Base-by-base conservation (phyloP, 1,140 invertebrate genomes). In the Hypothenemus hampei region DNA sequence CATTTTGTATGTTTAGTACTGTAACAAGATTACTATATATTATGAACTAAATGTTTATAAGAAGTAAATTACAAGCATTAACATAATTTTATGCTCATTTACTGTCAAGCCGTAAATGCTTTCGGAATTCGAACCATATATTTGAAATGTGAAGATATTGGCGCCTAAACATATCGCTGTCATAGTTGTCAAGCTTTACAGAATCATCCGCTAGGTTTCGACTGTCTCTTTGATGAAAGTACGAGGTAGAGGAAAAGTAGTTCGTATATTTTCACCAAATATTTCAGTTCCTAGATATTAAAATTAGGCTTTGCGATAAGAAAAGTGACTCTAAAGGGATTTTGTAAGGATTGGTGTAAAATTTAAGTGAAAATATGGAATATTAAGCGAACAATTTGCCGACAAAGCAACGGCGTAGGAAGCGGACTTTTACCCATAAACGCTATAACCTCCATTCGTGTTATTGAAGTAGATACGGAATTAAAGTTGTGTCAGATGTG, bases 381-480 rank as follows among this genome's bases (percentile, higher is more conserved):
- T 13, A 43, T 33, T 21, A 21, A 13, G 10, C 22, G 33, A 55
- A 21, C 60, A 60, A 64, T 64, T 66, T 55, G 35, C 21, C 41
- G 40, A 53, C 60, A 65, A 66, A 64, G 65, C 62, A 58, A 59
- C 58, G 60, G 69, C 69, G 70, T 70, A 70, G 67, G 66, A 69
- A 78, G 78, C 74, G 73, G 77, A 76, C 74, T 75, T 78, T 78
- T 78, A 79, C 77, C 71, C 78, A 78, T 81, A 81, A 81, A 78
- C 79, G 80, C 78, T 75, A 78, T 80, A 81, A 81, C 79, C 79
- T 81, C 78, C 76, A 78, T 80, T 79, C 72, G 78, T 77, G 76
- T 78, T 78, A 79, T 78, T 81, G 77, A 76, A 77, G 77, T 78
- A 78, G 77, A 78, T 78, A 80, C 77, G 78, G 66, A 73, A 78